Base-by-base conservation (phyloP, 2,113 vertebrate species). In the Xiphophorus couchianus region DNA sequence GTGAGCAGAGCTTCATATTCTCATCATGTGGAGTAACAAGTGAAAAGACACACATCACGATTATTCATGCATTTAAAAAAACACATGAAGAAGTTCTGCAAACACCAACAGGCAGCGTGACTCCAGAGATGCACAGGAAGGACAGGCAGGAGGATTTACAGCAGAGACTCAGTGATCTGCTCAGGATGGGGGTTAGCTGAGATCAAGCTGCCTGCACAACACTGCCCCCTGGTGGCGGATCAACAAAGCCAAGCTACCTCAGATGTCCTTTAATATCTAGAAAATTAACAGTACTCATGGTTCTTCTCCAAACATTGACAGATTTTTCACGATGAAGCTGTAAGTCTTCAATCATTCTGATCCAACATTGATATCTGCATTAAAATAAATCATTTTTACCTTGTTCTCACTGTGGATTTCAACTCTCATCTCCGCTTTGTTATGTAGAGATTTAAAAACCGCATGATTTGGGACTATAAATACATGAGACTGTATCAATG, bases 181-280 rank as follows among this genome's bases (percentile, higher is more conserved):
- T 82, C 73, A 69, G 66, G 65, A 76, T 76, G 80, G 83, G 83
- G 74, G 82, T 78, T 35, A 63, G 54, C 61, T 35, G 27, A 74
- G 85, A 87, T 79, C 77, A 84, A 90, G 84, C 89, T 88, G 66
- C 81, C 86, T 93, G 89, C 87, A 86, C 93, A 93, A 93, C 90
- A 94, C 84, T 93, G 93, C 91, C 93, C 92, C 92, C 93, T 91
- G 81, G 89, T 93, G 93, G 93, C 62, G 28, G 73, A 80, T 75
- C 64, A 83, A 73, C 76, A 85, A 82, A 88, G 83, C 27, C 61
- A 33, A 71, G 2, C 39, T 39, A 2, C 4, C 31, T 33, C 62
- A 66, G 31, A 54, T 29, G 13, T 17, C 66, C 62, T 31, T 70
- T 29, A 1, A 22, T 42, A 39, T 83, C 77, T 22, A 37, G 70